Evolutionary conservation across 2,797 vertebrate species (phyloP), one percentile per base, ranked within the genome.

Genomic region (Spondyliosoma cantharus): DNA sequence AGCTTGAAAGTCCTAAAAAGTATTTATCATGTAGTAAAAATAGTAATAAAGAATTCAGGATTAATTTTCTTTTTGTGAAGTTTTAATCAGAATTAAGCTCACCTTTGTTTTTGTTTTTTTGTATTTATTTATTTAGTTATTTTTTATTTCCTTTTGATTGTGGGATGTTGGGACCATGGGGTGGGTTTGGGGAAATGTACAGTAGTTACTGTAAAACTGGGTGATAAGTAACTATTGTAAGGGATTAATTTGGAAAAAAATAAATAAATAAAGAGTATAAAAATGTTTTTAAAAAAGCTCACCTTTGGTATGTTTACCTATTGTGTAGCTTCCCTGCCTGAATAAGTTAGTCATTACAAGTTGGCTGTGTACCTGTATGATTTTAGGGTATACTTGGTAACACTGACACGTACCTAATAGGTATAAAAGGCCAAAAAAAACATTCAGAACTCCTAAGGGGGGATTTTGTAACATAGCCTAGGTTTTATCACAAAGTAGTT

Each of bases 261-360:
- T n/a, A 27, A 27, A 27, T 27, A 27, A 27, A 27, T 27, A 27
- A 27, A 27, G 27, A 27, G 2, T 27, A 4, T 27, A 27, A 27
- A 27, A 27, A 27, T n/a, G n/a, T n/a, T n/a, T n/a, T n/a, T n/a
- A n/a, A n/a, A n/a, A n/a, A n/a, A n/a, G n/a, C n/a, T n/a, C n/a
- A n/a, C n/a, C n/a, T 43, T 58, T 73, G 62, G 52, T 69, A 43
- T 74, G 65, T 89, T 85, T 77, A 71, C 66, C 20, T 48, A 62
- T 77, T 62, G 63, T 82, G 81, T 81, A 69, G 59, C 42, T 72
- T 78, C 60, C 71, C 45, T 7, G 37, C 73, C 27, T 66, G 72
- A 83, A 62, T 66, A 48, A 80, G 72, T 89, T 71, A 76, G 43
- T 74, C 11, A 85, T 88, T 72, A 69, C 58, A 61, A 43, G 82